Evolutionary conservation across 2,888 invertebrate species (phyloP), one percentile per base, ranked within the genome.

Genomic region (Diabrotica balteata): DNA sequence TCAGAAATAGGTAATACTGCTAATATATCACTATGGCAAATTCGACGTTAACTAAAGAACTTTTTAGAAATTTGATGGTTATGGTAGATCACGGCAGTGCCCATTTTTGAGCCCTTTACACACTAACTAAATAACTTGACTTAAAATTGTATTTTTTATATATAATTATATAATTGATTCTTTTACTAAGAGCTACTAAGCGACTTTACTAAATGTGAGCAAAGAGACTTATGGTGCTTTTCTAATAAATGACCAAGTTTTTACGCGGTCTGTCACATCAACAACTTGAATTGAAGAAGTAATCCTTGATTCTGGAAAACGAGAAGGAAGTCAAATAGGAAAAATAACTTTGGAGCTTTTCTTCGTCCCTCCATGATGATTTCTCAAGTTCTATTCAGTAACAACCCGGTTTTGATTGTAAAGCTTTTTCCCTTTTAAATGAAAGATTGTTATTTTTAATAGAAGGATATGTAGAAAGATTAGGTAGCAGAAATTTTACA

Each of bases 201-300:
- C 55, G 11, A 6, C 44, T 44, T 2, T 11, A 55, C 55, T 55
- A 45, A 51, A n/a, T 11, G 11, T n/a, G n/a, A 17, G 8, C 42
- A 47, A 50, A 46, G 66, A 63, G 66, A 68, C 64, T 70, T 67
- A 69, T 62, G 52, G 69, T 49, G 63, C 59, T 52, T 65, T 45
- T 66, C 66, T 72, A 64, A 72, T 72, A 70, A 73, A 72, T 66
- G 68, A 61, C 66, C 68, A 63, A 64, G 58, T 70, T 68, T 72
- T 73, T 72, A 69, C 59, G 62, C 59, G 60, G 11, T 49, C 63
- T 66, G 69, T 63, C 73, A 73, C 74, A 75, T 75, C 75, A 73
- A 73, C 76, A 73, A 74, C 76, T 68, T 70, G 70, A 76, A 73
- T 73, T 70, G 73, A 68, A 73, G 74, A 72, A 71, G 75, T 72